Evolutionary conservation across 1,140 invertebrate species (phyloP), one percentile per base, ranked within the genome.

Genomic region (Conopomorpha cramerella): DNA sequence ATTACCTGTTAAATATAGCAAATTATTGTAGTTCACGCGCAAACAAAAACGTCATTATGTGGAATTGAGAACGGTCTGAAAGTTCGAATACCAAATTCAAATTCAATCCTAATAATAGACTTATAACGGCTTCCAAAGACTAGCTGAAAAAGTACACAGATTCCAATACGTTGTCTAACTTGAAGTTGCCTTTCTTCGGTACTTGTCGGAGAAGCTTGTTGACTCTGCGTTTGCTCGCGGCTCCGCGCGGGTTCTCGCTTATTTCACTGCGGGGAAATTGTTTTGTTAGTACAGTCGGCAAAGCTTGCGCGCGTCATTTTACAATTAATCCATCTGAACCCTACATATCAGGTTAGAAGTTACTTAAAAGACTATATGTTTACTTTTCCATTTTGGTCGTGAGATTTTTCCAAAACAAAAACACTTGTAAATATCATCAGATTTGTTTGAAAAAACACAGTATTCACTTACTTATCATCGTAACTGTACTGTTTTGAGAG

Each of bases 71-170:
- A n/a, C n/a, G n/a, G n/a, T n/a, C n/a, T n/a, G n/a, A n/a, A n/a
- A n/a, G n/a, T n/a, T n/a, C n/a, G n/a, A n/a, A 28, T 14, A 31
- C 15, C 16, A 28, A 8, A 30, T 10, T 23, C 16, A 26, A 35
- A 19, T 19, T n/a, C 28, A 18, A 34, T 10, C 8, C 16, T 34
- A 8, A 10, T 11, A 14, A 12, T 10, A 6, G n/a, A 15, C n/a
- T n/a, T n/a, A n/a, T n/a, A n/a, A n/a, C n/a, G n/a, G n/a, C n/a
- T n/a, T 28, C 12, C 25, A 23, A 3, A 18, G 15, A 33, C 51
- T 76, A 91, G 73, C 89, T 91, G 60, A 93, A 93, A 58, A 95
- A 95, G 55, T 93, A 95, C 11, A 85, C 76, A 1, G 92, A 94
- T 12, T 86, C 63, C 10, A 91, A 70, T 17, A 94, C 89, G 43